Evolutionary conservation across 2,113 vertebrate species (phyloP).

Genomic region (Pungitius pungitius): DNA sequence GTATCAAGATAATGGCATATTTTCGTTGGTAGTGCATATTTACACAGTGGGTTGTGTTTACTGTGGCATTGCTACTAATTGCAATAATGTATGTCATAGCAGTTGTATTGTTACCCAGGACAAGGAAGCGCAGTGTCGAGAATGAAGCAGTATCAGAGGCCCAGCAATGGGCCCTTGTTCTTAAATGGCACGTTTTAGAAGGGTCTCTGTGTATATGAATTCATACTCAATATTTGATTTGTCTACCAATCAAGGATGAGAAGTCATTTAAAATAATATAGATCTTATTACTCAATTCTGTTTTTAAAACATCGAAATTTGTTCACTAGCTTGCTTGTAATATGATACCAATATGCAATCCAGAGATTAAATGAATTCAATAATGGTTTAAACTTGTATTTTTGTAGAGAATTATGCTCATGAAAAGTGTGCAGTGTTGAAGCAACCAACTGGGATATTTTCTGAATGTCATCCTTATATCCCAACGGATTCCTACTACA

Average conservation of each 20-base stretch:
- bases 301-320: neutral
- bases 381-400: neutral
- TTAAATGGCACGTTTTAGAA: too few relatives aligned
- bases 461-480: slow-evolving; percentile 78
- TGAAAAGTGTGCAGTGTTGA: slow-evolving; percentile 75
- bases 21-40: neutral
- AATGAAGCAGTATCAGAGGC: neutral
- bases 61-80: neutral
- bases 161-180: too few relatives aligned
- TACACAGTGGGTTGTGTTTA: neutral
- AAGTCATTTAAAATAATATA: too few relatives aligned
- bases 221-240: too few relatives aligned
- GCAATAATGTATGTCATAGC: too few relatives aligned
- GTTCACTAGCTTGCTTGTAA: neutral
- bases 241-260: too few relatives aligned
- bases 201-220: too few relatives aligned
- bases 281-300: too few relatives aligned
- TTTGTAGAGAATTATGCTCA: slow-evolving; percentile 82
- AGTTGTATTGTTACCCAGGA: too few relatives aligned
- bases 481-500: slow-evolving; percentile 71
- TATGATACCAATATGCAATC: neutral
- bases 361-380: neutral
- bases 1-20: neutral
- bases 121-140: too few relatives aligned
- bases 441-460: slow-evolving; percentile 78